Evolutionary conservation across 2,797 vertebrate genomes (phyloP), one percentile per base, ranked within the genome.

Genomic region (Rhinella marina): DNA sequence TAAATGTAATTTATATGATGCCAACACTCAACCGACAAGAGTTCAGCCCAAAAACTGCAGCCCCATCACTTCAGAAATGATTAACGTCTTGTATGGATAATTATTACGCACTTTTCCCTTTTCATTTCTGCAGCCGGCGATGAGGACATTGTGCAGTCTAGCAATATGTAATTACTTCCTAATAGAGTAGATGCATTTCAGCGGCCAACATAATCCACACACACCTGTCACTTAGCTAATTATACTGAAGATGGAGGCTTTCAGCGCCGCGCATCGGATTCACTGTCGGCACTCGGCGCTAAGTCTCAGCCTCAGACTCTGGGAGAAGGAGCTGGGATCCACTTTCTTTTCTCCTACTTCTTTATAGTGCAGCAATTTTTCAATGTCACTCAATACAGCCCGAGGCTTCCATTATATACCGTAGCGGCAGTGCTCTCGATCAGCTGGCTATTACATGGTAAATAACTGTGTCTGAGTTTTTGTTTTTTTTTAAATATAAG

Each of bases 161-260:
- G 21, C 21, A 3, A 14, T 21, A 23, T 41, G 79, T 50, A 48
- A 81, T 81, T 81, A 50, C 32, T 50, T 64, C 59, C 29, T 64
- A 62, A 81, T 81, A 81, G 76, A 81, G 77, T 62, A 32, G 16
- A 12, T 50, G 41, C 41, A 32, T 79, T 61, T 59, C n/a, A 25
- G 25, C 29, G 75, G 48, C 27, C 32, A 80, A 21, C 17, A 50
- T 32, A 66, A 88, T 80, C 82, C 77, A 32, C 52, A 25, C 64
- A 32, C 52, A 29, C 25, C 56, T 80, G 82, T 88, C 76, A 73
- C 29, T 16, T 12, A 41, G 62, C 87, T 80, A 66, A 85, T 88
- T 64, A 73, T 32, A 17, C 52, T n/a, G 4, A 29, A 61, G 57
- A 68, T n/a, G 75, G 21, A 80, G 27, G 23, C 4, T 48, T 50